A percentile compares a stretch with the other conserved stretches of the same genome.
Evolutionary conservation across 2,888 invertebrate species (phyloP).

Genomic region (Lagria hirta): DNA sequence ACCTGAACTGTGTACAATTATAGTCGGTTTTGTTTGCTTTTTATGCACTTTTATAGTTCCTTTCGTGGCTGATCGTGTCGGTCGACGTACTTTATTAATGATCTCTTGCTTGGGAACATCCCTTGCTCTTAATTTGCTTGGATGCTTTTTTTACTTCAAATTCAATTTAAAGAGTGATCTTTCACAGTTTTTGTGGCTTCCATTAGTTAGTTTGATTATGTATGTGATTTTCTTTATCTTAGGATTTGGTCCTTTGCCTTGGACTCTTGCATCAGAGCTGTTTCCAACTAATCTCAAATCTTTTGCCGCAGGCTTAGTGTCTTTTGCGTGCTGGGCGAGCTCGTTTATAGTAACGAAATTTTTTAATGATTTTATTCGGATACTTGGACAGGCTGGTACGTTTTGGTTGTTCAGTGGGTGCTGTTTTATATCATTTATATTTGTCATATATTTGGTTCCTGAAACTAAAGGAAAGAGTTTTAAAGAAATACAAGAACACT

Average conservation of each 20-base stretch:
- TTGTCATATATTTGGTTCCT: conserved; percentile 54
- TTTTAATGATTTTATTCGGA: conserved; percentile 59
- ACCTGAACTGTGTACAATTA: conserved; percentile 68
- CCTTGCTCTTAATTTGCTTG: conserved; percentile 60
- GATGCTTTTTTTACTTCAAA: too few relatives aligned
- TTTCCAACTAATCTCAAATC: conserved; percentile 76
- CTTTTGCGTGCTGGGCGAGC: conserved; percentile 71
- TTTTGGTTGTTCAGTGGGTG: conserved; percentile 71
- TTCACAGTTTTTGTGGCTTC: conserved; percentile 73
- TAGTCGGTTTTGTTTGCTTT: conserved; percentile 75
- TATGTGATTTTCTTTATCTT: conserved; percentile 64
- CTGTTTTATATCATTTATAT: conserved; percentile 65
- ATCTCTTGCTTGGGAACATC: conserved; percentile 67
- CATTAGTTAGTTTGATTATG: conserved; percentile 68
- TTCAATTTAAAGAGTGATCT: too few relatives aligned
- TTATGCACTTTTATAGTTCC: conserved; percentile 70
- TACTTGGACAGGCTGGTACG: conserved; percentile 63
- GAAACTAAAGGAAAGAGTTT: conserved; percentile 41
- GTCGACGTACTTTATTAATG: conserved; percentile 69
- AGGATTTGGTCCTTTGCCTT: conserved; percentile 64
- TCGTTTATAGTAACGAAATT: conserved; percentile 73
- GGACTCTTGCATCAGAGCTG: conserved; percentile 68
- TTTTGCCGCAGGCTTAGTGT: conserved; percentile 71
- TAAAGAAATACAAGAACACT: conserved; percentile 35
- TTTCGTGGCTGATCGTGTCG: conserved; percentile 72